phyloP scores from a whole-genome alignment of 2,797 vertebrate species.

The Okamejei kenojei region DNA sequence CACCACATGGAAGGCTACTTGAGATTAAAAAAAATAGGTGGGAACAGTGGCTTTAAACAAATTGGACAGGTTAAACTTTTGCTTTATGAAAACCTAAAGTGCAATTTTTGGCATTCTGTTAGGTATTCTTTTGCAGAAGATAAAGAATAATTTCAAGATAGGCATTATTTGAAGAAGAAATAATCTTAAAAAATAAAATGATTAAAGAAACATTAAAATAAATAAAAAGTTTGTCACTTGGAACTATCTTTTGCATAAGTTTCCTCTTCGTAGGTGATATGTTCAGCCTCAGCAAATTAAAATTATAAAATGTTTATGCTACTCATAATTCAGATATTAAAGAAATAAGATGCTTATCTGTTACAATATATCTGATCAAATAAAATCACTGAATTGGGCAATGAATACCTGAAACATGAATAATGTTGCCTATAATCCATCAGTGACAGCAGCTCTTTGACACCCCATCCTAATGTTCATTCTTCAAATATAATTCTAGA shows the following conservation, averaged over 20 bases:
- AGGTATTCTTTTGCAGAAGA: background rate
- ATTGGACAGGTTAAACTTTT: background rate
- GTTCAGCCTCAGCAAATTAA: conserved; percentile 43
- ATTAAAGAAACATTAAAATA: conserved; percentile 2
- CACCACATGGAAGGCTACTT: background rate
- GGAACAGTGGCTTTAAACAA: background rate
- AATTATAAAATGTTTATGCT: conserved; percentile 44
- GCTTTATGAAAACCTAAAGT: background rate
- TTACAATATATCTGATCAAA: background rate
- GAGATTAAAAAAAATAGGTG: background rate
- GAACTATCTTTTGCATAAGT: conserved; percentile 56
- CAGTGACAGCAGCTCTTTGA: background rate
- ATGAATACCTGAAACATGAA: background rate
- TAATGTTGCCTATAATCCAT: background rate
- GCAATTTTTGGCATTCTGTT: background rate
- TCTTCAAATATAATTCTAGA: background rate
- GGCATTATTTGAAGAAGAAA: background rate
- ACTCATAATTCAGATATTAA: conserved; percentile 39
- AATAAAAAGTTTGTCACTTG: conserved; percentile 11
- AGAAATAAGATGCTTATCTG: background rate
- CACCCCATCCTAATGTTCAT: background rate
- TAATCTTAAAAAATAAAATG: background rate
- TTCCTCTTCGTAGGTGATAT: conserved; percentile 50
- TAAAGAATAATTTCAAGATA: background rate
- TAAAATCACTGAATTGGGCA: background rate